phyloP scores from a whole-genome alignment of 2,888 invertebrate species.

The Clunio marinus region DNA sequence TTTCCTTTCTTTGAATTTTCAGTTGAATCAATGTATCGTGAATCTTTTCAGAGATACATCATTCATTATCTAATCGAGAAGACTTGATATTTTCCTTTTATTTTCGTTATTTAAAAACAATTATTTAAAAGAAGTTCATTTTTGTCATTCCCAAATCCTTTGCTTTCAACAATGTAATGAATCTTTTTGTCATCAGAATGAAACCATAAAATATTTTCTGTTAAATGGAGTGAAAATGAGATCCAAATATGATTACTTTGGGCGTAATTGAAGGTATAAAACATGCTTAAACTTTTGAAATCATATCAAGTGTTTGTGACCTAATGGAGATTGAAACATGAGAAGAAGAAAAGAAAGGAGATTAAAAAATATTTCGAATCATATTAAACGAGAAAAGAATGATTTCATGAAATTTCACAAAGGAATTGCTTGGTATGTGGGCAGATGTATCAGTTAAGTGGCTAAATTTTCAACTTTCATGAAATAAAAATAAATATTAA shows the following conservation, averaged over 20 bases:
- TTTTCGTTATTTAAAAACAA: not conserved
- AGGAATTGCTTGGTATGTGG: not conserved
- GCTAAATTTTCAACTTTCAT: too few relatives aligned
- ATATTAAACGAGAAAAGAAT: not conserved
- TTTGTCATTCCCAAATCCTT: not conserved
- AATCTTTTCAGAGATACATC: not conserved
- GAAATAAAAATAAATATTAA: too few relatives aligned
- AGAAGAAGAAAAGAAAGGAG: not conserved
- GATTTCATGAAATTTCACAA: not conserved
- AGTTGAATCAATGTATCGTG: conserved; percentile 9
- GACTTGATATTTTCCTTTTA: not conserved
- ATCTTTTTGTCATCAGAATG: not conserved
- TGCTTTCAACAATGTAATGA: not conserved
- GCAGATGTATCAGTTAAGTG: too few relatives aligned
- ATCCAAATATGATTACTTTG: not conserved
- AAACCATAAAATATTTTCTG: not conserved
- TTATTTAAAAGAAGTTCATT: not conserved
- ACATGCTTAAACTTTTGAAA: not conserved
- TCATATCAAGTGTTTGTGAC: not conserved
- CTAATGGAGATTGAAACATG: not conserved
- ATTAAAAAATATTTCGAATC: not conserved
- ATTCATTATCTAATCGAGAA: conserved; percentile 20
- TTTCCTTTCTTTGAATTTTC: not conserved
- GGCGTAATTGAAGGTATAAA: not conserved
- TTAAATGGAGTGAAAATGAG: not conserved